Evolutionary conservation across 1,140 invertebrate species (phyloP).

Genomic region (Halyomorpha halys): DNA sequence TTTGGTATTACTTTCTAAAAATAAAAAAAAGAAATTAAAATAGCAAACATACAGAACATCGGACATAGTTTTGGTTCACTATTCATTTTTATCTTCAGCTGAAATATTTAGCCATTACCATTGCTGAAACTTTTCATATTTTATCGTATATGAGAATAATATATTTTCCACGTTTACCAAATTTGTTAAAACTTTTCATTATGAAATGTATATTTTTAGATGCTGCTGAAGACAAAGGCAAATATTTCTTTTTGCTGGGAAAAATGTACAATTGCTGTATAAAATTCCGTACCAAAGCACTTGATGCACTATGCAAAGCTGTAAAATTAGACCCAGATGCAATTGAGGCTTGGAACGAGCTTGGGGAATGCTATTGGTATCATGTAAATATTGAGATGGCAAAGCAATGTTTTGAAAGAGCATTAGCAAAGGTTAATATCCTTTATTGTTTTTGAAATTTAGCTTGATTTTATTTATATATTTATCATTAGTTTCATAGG

Average conservation of each 20-base stretch:
- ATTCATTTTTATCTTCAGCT: no score
- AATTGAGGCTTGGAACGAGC: constrained; percentile 77
- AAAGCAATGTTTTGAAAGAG: constrained; percentile 74
- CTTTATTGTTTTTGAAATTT: constrained; percentile 2
- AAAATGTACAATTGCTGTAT: constrained; percentile 63
- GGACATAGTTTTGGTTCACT: no score
- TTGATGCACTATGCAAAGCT: constrained; percentile 65
- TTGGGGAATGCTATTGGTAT: constrained; percentile 85
- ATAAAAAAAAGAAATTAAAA: no score
- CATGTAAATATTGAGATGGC: constrained; percentile 69
- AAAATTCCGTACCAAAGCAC: constrained; percentile 55
- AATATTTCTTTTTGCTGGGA: constrained; percentile 64
- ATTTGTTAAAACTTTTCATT: no score
- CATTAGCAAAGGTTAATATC: constrained; percentile 61
- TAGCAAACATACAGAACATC: no score
- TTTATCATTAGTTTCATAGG: no score
- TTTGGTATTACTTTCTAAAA: no score
- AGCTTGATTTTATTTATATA: no score
- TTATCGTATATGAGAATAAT: no score
- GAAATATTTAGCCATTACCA: no score
- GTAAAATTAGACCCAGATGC: constrained; percentile 75
- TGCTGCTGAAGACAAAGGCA: constrained; percentile 45
- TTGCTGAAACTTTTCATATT: no score
- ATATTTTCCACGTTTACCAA: no score
- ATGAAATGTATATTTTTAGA: not conserved